Evolutionary conservation across 2,797 vertebrate genomes (phyloP).

Genomic region (Acipenser transmontanus): DNA sequence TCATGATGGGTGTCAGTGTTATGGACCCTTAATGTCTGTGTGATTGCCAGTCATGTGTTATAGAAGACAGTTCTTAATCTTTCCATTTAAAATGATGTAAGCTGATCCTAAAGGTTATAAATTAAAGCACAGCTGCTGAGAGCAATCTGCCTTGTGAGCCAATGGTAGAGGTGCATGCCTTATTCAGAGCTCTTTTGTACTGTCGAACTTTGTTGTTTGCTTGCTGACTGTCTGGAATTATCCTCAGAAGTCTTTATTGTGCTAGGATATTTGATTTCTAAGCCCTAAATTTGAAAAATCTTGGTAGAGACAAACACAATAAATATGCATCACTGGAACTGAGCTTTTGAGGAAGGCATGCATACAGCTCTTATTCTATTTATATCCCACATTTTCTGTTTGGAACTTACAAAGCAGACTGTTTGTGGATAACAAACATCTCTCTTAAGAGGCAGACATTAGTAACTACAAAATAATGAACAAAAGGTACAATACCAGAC

Average conservation of each 20-base stretch:
- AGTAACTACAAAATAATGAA: conserved; percentile 2
- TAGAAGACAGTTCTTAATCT: too few species aligned
- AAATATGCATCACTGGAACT: not conserved
- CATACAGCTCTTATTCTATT: not conserved
- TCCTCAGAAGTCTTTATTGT: too few species aligned
- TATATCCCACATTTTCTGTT: too few species aligned
- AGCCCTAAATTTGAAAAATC: not conserved
- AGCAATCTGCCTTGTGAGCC: not conserved
- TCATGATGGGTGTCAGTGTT: too few species aligned
- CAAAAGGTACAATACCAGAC: not conserved
- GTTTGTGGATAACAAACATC: not conserved
- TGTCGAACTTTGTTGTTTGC: not conserved
- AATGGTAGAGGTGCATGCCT: not conserved
- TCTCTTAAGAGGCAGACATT: not conserved
- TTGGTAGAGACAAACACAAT: not conserved
- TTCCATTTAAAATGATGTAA: too few species aligned
- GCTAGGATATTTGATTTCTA: too few species aligned
- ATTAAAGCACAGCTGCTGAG: not conserved
- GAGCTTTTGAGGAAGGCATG: too few species aligned
- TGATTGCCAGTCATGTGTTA: too few species aligned
- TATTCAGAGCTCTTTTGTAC: not conserved
- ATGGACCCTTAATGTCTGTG: too few species aligned
- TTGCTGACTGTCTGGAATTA: not conserved
- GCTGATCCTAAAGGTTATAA: not conserved
- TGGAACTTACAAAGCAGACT: not conserved